phyloP scores from a whole-genome alignment of 2,888 invertebrate species.

The Spisula subtruncata region DNA sequence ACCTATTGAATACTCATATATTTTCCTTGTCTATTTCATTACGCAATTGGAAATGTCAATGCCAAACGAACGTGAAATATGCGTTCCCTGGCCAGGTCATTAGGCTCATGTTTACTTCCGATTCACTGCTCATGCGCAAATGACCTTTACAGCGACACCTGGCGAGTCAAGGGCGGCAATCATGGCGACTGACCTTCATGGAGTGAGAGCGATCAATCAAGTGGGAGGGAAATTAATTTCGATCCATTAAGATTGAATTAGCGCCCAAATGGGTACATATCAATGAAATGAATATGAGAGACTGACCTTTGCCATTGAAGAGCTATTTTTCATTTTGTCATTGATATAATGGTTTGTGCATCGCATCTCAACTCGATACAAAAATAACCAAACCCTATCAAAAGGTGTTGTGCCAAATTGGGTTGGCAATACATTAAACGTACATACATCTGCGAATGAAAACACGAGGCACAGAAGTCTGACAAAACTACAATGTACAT shows the following conservation, averaged over 20 bases:
- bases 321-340: conserved; percentile 71
- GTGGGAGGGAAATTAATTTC: conserved; percentile 73
- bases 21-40: conserved; percentile 23
- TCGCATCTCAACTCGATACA: conserved; percentile 15
- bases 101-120: conserved; percentile 40
- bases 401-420: neutral
- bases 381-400: neutral
- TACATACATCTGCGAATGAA: neutral
- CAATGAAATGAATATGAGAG: conserved; percentile 69
- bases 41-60: conserved; percentile 31
- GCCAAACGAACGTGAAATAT: conserved; percentile 27
- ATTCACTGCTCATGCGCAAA: conserved; percentile 59
- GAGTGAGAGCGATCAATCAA: conserved; percentile 72
- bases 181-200: conserved; percentile 68
- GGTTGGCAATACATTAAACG: neutral
- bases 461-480: no score
- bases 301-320: conserved; percentile 62
- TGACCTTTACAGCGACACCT: conserved; percentile 68
- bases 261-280: conserved; percentile 73
- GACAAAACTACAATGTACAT: no score
- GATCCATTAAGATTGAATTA: conserved; percentile 76
- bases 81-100: conserved; percentile 22
- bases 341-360: conserved; percentile 58
- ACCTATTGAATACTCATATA: conserved; percentile 22
- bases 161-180: conserved; percentile 73